Evolutionary conservation across 1,140 invertebrate species (phyloP).

Genomic region (Plodia interpunctella): DNA sequence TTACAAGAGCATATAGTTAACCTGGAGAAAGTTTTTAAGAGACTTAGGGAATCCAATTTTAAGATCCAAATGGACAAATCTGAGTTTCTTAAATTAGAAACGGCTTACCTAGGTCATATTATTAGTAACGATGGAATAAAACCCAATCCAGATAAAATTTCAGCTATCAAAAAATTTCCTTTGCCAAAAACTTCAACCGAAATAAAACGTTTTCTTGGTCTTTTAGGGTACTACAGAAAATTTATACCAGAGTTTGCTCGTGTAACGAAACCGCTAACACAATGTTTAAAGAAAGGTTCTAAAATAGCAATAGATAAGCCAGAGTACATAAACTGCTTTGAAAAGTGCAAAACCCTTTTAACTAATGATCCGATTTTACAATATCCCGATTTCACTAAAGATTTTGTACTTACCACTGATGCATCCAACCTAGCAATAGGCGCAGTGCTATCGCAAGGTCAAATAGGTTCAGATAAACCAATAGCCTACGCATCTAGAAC

Average conservation of each 20-base stretch:
- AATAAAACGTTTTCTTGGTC: constrained; percentile 19
- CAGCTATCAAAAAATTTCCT: too few relatives aligned
- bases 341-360: constrained; percentile 20
- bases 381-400: constrained; percentile 19
- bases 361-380: constrained; percentile 18
- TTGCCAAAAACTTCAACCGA: too few relatives aligned
- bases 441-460: constrained; percentile 17
- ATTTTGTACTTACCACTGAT: constrained; percentile 20
- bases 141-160: too few relatives aligned
- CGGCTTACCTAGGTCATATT: too few relatives aligned
- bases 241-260: constrained; percentile 19
- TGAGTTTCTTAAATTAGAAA: too few relatives aligned
- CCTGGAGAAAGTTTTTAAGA: too few relatives aligned
- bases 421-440: too few relatives aligned
- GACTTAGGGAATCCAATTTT: too few relatives aligned
- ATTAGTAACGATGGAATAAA: too few relatives aligned
- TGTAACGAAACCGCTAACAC: constrained; percentile 17
- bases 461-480: constrained; percentile 18
- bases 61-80: too few relatives aligned
- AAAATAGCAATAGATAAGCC: constrained; percentile 12
- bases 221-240: constrained; percentile 19
- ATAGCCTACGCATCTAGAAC: constrained; percentile 18
- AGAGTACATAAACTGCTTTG: constrained; percentile 15
- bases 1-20: too few relatives aligned
- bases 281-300: constrained; percentile 17